phyloP scores from a whole-genome alignment of 2,888 invertebrate genomes.

The Cheiracanthium punctorium region DNA sequence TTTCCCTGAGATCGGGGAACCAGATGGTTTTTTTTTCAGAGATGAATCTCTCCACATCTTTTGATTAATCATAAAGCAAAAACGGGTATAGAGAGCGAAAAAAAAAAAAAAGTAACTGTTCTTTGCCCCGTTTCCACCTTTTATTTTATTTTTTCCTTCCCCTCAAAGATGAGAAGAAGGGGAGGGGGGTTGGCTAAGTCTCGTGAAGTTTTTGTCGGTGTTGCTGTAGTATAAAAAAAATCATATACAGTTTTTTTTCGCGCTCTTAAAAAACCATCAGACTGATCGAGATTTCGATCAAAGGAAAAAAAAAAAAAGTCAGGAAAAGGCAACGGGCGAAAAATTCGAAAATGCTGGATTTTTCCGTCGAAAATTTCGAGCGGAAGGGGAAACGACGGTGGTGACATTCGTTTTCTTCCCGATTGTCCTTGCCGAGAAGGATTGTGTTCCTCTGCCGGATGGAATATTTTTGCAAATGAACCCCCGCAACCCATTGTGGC shows the following conservation, averaged over 20 bases:
- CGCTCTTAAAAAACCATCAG: slow-evolving; percentile 2
- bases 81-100: background rate
- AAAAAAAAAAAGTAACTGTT: slow-evolving; percentile 54
- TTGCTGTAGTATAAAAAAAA: background rate
- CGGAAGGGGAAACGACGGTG: slow-evolving; percentile 10
- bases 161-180: slow-evolving; percentile 21
- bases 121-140: slow-evolving; percentile 47
- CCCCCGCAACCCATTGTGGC: slow-evolving; percentile 1
- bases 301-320: background rate
- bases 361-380: background rate
- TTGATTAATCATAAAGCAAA: slow-evolving; percentile 41
- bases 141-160: too few species aligned
- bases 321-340: slow-evolving; percentile 1
- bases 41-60: slow-evolving; percentile 33
- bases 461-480: slow-evolving; percentile 3
- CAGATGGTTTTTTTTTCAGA: slow-evolving; percentile 53
- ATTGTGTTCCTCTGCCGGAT: slow-evolving; percentile 8
- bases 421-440: background rate
- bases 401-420: slow-evolving; percentile 1
- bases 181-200: slow-evolving; percentile 2
- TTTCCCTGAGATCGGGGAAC: slow-evolving; percentile 45
- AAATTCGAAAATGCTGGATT: background rate
- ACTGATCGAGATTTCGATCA: background rate
- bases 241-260: background rate
- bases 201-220: background rate